phyloP scores from a whole-genome alignment of 2,888 invertebrate genomes.

The Polylopha cassiicola region DNA sequence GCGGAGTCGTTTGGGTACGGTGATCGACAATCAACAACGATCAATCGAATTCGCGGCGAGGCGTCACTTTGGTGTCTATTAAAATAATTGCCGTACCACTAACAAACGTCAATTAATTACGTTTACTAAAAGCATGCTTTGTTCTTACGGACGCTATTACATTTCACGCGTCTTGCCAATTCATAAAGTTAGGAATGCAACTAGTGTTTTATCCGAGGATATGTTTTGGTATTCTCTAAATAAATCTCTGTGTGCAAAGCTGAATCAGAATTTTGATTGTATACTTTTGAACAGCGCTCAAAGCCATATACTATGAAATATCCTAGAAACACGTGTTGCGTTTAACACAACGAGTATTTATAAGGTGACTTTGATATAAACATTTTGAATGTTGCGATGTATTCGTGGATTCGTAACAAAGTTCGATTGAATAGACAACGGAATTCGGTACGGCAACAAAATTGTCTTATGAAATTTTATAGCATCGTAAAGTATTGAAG shows the following conservation, averaged over 20 bases:
- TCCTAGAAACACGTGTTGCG: conserved; percentile 25
- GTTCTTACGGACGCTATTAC: too few species aligned
- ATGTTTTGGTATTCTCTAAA: too few species aligned
- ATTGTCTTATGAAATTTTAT: conserved; percentile 19
- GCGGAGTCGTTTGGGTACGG: conserved; percentile 4
- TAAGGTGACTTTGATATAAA: conserved; percentile 26
- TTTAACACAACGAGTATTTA: conserved; percentile 25
- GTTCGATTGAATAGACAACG: conserved; percentile 13
- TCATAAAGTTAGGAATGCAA: too few species aligned
- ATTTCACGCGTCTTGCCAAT: too few species aligned
- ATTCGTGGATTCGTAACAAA: conserved; percentile 15
- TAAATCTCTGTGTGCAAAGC: neutral
- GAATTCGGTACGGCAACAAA: conserved; percentile 2
- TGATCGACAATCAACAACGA: conserved; percentile 2
- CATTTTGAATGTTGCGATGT: conserved; percentile 20
- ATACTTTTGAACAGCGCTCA: conserved; percentile 5
- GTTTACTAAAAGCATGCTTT: too few species aligned
- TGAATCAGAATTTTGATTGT: conserved; percentile 5
- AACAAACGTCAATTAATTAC: too few species aligned
- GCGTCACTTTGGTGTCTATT: too few species aligned
- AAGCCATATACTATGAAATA: conserved; percentile 16
- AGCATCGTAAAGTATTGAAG: conserved; percentile 14
- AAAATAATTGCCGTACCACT: too few species aligned
- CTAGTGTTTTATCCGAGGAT: too few species aligned
- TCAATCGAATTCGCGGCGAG: neutral